Evolutionary conservation across 1,140 invertebrate species (phyloP), one percentile per base, ranked within the genome.

Genomic region (Wasmannia auropunctata): DNA sequence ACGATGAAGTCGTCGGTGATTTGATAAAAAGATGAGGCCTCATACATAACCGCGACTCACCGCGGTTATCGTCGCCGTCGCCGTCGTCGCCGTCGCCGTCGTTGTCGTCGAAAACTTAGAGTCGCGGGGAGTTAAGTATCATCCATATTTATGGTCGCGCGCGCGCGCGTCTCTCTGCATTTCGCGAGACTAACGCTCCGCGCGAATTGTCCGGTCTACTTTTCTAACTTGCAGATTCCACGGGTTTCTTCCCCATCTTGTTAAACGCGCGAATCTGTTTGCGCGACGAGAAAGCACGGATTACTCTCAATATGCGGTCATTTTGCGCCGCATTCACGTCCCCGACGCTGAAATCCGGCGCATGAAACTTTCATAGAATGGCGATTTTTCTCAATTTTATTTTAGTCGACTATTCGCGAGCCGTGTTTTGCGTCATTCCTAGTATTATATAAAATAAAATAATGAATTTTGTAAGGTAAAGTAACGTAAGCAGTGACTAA

Each of bases 191-290:
- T 62, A 81, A 81, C 79, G 54, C 25, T 51, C 34, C 65, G 34
- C 46, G 63, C 79, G 79, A 81, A 81, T 81, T 72, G 67, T 81
- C 58, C 58, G 58, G 43, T 63, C 25, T 25, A 81, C 79, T 81
- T 81, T 81, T 81, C 79, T 72, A 81, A 81, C 79, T 81, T 72
- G 79, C 79, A 81, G 65, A 81, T 72, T 81, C 58, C 62, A 54
- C 49, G 49, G 16, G 10, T 58, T n/a, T 43, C 37, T 28, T 56
- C 34, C n/a, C 58, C 31, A 16, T 76, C 16, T 11, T 62, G 14
- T 46, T 70, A 72, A 72, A 72, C 40, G 37, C 37, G 65, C 49
- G 65, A 72, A 58, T 81, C 54, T 72, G 65, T 81, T 81, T 81
- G 79, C 79, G 67, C 49, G 25, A 72, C 37, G 56, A 77, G 56